Evolutionary conservation across 1,140 invertebrate genomes (phyloP), one percentile per base, ranked within the genome.

Genomic region (Monomorium pharaonis): DNA sequence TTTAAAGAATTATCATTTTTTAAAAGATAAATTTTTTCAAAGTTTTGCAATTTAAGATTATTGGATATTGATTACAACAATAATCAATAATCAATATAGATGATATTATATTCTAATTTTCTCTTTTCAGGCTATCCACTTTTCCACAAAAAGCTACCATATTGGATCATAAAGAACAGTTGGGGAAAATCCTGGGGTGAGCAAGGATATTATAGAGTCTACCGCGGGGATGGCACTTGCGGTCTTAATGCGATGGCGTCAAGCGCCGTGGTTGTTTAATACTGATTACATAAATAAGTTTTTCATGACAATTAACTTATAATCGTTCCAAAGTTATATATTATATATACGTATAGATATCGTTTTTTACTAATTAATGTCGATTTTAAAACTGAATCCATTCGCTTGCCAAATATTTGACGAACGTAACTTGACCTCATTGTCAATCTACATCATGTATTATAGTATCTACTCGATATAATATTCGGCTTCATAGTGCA

Each of bases 161-260:
- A 97, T 92, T 99, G 98, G 98, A 98, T 97, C 72, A 95, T 99
- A 6, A 99, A 99, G 95, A 99, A 99, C 94, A 98, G 98, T 76
- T 99, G 98, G 98, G 98, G 99, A 78, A 92, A 94, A 47, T 95
- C 94, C 33, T 99, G 98, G 98, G 98, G 98, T 4, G 97, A 97
- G 92, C 96, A 98, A 96, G 99, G 99, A 9, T 99, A 99, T 93
- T 99, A 99, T 93, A 96, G 98, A 89, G 97, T 99, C 24, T 99
- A 98, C 93, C 96, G 99, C 86, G 99, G 99, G 24, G 98, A 98
- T 94, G 98, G 99, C 67, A 98, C 98, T 30, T 99, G 99, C 94
- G 99, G 99, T 77, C 95, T 99, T 70, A 99, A 99, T 94, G 95
- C 97, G 92, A 99, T 98, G 97, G 98, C 98, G 47, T 98, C 98